Evolutionary conservation across 2,797 vertebrate species (phyloP), one percentile per base, ranked within the genome.

Genomic region (Protosalanx chinensis): DNA sequence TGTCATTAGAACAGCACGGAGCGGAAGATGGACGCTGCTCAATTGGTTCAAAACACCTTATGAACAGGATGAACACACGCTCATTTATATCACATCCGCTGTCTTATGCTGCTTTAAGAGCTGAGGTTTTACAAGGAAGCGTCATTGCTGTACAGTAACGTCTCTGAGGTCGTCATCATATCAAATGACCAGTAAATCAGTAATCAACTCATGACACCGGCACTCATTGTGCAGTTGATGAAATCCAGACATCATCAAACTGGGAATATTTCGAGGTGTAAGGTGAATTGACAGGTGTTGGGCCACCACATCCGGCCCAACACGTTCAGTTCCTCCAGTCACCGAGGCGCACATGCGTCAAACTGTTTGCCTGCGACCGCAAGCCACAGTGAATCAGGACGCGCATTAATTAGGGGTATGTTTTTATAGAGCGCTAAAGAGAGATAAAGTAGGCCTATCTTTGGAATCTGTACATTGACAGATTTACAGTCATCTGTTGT

Each of bases 211-310:
- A 37, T 27, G 63, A 18, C 15, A 59, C 20, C 57, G 41, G 13
- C 8, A 60, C 30, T 4, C 29, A 61, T 23, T 35, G 46, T 29
- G 49, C 12, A 13, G 27, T 68, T 72, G 70, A 75, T 76, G 70
- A 41, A 72, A 68, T 29, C 32, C 15, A 49, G 29, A 49, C 16
- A 78, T 32, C 30, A 71, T 51, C 12, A 60, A 57, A 63, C 67
- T 73, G 73, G 53, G 64, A 77, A 65, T 79, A 87, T 88, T 86
- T 81, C 79, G 73, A 88, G 84, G 81, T 79, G 83, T 77, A 72
- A 87, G 72, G 80, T 75, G 75, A 87, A 84, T 67, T 87, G 88
- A 88, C 87, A 88, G 79, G 74, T 72, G 70, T 74, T 88, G 89
- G 89, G 85, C 84, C 7, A 16, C 5, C 18, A 61, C 41, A 16